phyloP scores from a whole-genome alignment of 2,113 vertebrate genomes.

The Butorides virescens region DNA sequence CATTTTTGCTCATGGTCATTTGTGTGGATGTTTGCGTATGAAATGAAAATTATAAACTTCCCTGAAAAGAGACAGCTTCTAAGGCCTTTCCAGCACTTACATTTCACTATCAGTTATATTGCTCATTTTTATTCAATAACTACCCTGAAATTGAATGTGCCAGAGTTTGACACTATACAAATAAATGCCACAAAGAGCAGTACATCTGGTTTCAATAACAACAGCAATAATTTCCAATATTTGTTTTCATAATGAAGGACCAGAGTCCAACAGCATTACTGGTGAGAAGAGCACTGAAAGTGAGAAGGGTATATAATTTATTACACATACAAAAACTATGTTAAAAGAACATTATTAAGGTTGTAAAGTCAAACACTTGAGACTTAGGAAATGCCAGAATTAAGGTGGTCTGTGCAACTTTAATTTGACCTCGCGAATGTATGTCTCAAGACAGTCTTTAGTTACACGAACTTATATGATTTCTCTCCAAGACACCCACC shows the following conservation, averaged over 20 bases:
- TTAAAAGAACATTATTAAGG: slow-evolving; percentile 62
- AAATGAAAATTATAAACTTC: slow-evolving; percentile 14
- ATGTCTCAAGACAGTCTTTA: slow-evolving; percentile 18
- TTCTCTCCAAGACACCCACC: neutral
- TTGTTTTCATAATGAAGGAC: slow-evolving; percentile 49
- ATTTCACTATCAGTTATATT: slow-evolving; percentile 10
- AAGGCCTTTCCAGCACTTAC: neutral
- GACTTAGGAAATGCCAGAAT: slow-evolving; percentile 61
- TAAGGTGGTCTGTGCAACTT: slow-evolving; percentile 61
- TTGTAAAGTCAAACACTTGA: slow-evolving; percentile 62
- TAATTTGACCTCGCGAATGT: neutral
- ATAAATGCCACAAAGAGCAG: slow-evolving; percentile 51
- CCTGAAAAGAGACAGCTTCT: slow-evolving; percentile 3
- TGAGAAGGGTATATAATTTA: slow-evolving; percentile 53
- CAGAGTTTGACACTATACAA: slow-evolving; percentile 47
- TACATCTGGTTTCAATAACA: slow-evolving; percentile 69
- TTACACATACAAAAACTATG: slow-evolving; percentile 52
- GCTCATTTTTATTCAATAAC: slow-evolving; percentile 32
- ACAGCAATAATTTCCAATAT: slow-evolving; percentile 63
- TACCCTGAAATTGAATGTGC: neutral
- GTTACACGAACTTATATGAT: neutral
- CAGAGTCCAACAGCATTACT: slow-evolving; percentile 16
- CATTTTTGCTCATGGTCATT: neutral
- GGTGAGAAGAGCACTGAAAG: slow-evolving; percentile 46
- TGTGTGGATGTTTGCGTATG: neutral